phyloP scores from a whole-genome alignment of 2,888 invertebrate species.

The Cephus rjabovi region DNA sequence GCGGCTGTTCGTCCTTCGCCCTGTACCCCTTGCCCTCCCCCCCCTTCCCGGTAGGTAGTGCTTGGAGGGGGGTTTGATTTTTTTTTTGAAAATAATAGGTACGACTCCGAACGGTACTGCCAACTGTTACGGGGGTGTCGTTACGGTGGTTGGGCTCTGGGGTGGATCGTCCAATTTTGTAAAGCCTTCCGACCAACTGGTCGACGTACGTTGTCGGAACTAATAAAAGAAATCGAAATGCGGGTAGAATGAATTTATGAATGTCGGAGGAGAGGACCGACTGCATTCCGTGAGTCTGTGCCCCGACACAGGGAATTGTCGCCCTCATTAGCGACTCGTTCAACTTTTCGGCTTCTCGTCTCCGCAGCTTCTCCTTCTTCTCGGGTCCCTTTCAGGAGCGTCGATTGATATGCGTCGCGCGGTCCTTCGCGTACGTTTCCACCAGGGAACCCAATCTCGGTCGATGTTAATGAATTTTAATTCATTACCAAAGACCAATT shows the following conservation, averaged over 20 bases:
- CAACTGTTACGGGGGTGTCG: no score
- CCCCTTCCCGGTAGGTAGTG: no score
- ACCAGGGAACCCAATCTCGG: constrained; percentile 53
- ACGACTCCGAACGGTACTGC: no score
- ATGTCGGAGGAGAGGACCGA: constrained; percentile 54
- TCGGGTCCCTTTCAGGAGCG: constrained; percentile 16
- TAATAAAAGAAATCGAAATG: constrained; percentile 53
- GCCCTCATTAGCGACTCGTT: constrained; percentile 59
- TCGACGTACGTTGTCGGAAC: constrained; percentile 49
- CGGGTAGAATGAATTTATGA: constrained; percentile 60
- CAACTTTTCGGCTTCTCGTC: constrained; percentile 18
- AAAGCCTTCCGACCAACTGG: constrained; percentile 13
- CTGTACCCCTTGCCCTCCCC: no score
- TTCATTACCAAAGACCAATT: constrained; percentile 29
- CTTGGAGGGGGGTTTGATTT: no score
- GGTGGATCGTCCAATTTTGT: no score
- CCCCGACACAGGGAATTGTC: constrained; percentile 61
- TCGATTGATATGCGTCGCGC: constrained; percentile 62
- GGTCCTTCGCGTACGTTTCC: constrained; percentile 55
- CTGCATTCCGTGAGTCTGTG: constrained; percentile 58
- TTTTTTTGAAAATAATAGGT: no score
- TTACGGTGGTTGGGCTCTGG: no score
- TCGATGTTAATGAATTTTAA: constrained; percentile 59
- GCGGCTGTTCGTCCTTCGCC: not conserved
- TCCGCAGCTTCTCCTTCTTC: constrained; percentile 11